Evolutionary conservation across 2,113 vertebrate species (phyloP).

Genomic region (Turdus rufiventris): DNA sequence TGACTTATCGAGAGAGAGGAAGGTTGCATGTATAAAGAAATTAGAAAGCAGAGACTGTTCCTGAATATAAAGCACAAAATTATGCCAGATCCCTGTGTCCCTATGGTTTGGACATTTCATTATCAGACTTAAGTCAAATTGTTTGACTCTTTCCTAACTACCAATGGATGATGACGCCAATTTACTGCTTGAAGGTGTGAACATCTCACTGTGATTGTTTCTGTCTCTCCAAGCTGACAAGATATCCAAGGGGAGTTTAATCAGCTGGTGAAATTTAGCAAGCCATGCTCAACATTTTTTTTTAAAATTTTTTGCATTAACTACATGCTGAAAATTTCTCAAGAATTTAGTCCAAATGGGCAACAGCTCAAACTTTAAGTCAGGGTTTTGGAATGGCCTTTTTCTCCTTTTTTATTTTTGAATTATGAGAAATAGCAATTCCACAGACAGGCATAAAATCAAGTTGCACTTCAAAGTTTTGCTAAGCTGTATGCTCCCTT

Average conservation of each 20-base stretch:
- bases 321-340: neutral
- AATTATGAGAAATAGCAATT: neutral
- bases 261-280: neutral
- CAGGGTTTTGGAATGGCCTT: neutral
- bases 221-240: neutral
- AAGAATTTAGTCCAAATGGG: neutral
- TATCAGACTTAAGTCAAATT: neutral
- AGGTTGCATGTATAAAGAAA: neutral
- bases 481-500: neutral
- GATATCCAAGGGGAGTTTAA: neutral
- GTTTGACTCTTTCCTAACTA: neutral
- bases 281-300: neutral
- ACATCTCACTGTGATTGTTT: neutral
- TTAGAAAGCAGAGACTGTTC: conserved; percentile 6
- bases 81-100: neutral
- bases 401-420: neutral
- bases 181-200: neutral
- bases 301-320: neutral
- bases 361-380: neutral
- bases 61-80: conserved; percentile 3
- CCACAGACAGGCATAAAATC: neutral
- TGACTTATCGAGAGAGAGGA: neutral
- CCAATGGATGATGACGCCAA: neutral
- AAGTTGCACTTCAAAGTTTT: neutral
- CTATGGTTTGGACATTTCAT: neutral